A percentile compares a stretch with the other conserved stretches of the same genome.
Evolutionary conservation across 1,140 invertebrate species (phyloP).

Genomic region (Ruditapes philippinarum): DNA sequence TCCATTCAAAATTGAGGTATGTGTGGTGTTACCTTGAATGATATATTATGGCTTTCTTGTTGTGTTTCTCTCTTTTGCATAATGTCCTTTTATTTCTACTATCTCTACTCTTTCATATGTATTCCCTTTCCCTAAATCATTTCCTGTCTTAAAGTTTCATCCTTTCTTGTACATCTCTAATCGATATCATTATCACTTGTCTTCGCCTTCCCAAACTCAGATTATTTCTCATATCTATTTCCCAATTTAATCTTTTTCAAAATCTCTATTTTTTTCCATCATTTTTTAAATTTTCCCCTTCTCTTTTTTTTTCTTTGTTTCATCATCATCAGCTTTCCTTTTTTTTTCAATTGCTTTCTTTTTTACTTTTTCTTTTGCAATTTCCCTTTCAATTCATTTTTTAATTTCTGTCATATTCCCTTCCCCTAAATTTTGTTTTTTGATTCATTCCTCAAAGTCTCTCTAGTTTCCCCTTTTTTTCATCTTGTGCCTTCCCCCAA

Average conservation of each 20-base stretch:
- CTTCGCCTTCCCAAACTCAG: background rate
- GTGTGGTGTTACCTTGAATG: background rate
- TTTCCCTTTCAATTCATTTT: background rate
- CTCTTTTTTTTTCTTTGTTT: background rate
- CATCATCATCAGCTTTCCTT: background rate
- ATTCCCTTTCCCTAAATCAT: background rate
- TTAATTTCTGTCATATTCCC: too few relatives aligned
- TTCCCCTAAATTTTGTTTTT: background rate
- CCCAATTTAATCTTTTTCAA: background rate
- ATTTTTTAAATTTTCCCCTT: background rate
- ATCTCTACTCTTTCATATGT: background rate
- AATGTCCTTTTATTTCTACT: background rate
- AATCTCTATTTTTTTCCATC: background rate
- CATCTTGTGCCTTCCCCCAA: background rate
- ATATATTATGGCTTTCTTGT: background rate
- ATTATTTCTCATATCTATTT: background rate
- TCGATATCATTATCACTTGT: background rate
- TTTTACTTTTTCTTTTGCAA: background rate
- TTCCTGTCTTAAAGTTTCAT: background rate
- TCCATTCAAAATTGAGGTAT: conserved; percentile 12
- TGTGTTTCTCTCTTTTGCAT: background rate
- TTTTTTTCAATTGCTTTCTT: too few relatives aligned
- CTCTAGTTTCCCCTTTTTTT: background rate
- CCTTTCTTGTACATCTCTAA: background rate
- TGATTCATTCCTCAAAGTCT: background rate